Evolutionary conservation across 2,797 vertebrate genomes (phyloP).

Genomic region (Centroberyx gerrardi): DNA sequence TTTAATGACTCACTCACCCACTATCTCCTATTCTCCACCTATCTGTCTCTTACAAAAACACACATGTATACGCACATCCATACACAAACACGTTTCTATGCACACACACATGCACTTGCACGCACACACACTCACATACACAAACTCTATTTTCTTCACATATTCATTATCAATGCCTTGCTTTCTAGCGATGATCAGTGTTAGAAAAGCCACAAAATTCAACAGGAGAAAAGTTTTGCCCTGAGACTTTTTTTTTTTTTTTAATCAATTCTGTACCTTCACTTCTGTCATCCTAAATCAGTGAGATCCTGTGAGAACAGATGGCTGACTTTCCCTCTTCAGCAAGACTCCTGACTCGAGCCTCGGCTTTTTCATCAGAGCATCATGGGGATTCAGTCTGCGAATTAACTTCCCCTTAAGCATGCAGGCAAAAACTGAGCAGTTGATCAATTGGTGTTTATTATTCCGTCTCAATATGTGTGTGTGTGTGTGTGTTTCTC

Average conservation of each 20-base stretch:
- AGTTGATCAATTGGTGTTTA: slow-evolving; percentile 6
- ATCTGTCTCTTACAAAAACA: neutral
- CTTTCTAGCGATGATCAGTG: neutral
- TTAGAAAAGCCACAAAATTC: neutral
- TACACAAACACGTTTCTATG: neutral
- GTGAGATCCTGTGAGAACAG: neutral
- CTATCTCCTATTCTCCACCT: too few species aligned
- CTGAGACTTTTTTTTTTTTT: neutral
- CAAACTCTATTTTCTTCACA: neutral
- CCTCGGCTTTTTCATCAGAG: slow-evolving; percentile 12
- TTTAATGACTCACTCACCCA: slow-evolving; percentile 3
- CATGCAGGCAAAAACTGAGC: neutral
- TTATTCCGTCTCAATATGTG: neutral
- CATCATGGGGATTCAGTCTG: neutral
- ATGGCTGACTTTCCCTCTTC: neutral
- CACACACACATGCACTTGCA: slow-evolving; percentile 12
- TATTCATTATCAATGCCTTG: too few species aligned
- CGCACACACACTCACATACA: slow-evolving; percentile 10
- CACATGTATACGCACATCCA: neutral
- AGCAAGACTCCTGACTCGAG: neutral
- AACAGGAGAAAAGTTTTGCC: neutral
- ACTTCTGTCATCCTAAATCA: neutral
- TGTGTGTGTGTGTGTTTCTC: neutral
- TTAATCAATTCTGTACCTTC: slow-evolving; percentile 1
- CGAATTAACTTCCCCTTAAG: slow-evolving; percentile 6